These are phyloP conservation scores for Papilio aristodemus DNA, from an alignment of 1,140 invertebrate genomes.

Conservation along the genomic window DNA sequence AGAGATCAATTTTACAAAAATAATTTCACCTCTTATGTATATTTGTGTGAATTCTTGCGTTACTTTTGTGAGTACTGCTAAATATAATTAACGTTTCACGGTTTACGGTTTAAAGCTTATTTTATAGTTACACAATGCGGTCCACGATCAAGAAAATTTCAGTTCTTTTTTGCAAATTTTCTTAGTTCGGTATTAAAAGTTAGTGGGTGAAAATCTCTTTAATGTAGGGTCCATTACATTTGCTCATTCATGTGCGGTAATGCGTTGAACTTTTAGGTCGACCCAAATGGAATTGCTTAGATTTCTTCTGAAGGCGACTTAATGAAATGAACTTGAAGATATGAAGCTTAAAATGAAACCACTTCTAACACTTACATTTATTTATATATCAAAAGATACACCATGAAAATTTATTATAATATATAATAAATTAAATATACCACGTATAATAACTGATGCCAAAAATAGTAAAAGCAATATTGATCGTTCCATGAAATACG, in stretches of 20 bases:
- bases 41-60: too few relatives aligned
- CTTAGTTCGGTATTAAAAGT: constrained; percentile 18
- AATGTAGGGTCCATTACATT: constrained; percentile 33
- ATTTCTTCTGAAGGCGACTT: constrained; percentile 20
- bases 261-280: constrained; percentile 34
- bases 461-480: neutral
- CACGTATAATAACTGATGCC: too few relatives aligned
- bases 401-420: too few relatives aligned
- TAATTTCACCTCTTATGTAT: too few relatives aligned
- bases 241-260: constrained; percentile 34
- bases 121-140: neutral
- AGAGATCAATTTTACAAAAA: too few relatives aligned
- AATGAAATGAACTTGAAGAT: constrained; percentile 17
- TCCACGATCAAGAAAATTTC: neutral
- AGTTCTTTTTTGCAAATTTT: constrained; percentile 7
- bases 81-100: neutral
- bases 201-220: constrained; percentile 27
- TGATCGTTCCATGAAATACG: neutral
- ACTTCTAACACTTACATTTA: neutral
- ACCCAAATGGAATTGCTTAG: constrained; percentile 33
- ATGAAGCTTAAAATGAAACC: constrained; percentile 3
- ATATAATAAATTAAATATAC: too few relatives aligned
- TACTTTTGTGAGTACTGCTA: too few relatives aligned
- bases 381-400: neutral
- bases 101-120: neutral